These are phyloP conservation scores for Astropecten irregularis DNA, from an alignment of 53 echinoderm and acorn worm species.

Conservation along the genomic window DNA sequence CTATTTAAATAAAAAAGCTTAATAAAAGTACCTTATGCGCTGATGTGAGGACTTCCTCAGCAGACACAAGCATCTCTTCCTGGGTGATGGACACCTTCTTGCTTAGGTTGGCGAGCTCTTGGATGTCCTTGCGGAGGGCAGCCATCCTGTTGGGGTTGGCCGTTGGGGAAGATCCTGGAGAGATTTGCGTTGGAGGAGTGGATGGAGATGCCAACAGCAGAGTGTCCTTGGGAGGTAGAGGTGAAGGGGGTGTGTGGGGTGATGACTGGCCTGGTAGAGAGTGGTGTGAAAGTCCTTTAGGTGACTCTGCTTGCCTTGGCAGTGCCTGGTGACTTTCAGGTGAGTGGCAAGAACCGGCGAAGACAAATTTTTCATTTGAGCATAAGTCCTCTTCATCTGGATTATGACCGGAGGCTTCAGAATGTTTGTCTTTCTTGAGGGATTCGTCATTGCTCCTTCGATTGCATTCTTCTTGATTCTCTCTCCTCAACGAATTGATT, in stretches of 20 bases:
- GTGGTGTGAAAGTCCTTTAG: not conserved
- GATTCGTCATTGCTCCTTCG: not conserved
- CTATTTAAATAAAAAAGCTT: not conserved
- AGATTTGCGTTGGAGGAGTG: conserved; percentile 4
- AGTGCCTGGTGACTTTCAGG: not conserved
- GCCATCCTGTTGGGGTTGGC: conserved; percentile 10
- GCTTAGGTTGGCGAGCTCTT: conserved; percentile 84
- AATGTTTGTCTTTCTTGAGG: not conserved
- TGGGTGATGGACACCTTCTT: conserved; percentile 95
- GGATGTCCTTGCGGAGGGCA: conserved; percentile 62
- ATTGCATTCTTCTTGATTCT: not conserved
- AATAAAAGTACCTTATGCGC: conserved; percentile 98
- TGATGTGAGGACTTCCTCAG: conserved; percentile 93
- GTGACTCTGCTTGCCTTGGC: not conserved
- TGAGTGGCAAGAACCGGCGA: not conserved
- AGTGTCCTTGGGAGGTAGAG: conserved; percentile 4
- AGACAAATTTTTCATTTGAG: not conserved
- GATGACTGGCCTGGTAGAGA: not conserved
- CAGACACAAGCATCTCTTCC: conserved; percentile 91
- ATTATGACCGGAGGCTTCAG: not conserved
- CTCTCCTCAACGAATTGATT: not conserved
- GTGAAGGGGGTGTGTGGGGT: not conserved
- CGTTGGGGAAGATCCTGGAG: conserved; percentile 29
- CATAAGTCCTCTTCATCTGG: not conserved
- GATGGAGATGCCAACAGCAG: conserved; percentile 11